Evolutionary conservation across 2,797 vertebrate species (phyloP), one percentile per base, ranked within the genome.

Genomic region (Sebastes reedi): DNA sequence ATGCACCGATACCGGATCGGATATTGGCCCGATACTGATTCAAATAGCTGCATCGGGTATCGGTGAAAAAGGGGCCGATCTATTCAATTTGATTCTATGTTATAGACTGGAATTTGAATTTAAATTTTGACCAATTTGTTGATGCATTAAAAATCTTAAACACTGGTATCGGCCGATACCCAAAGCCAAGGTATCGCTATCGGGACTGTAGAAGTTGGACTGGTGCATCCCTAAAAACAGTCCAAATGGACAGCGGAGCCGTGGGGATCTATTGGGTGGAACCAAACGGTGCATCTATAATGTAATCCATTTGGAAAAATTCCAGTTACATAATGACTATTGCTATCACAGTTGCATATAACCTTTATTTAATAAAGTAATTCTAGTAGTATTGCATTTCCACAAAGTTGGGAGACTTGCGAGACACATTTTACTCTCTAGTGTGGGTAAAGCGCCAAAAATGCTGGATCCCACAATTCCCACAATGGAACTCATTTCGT

Each of bases 121-220:
- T 0, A 46, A 46, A 16, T 50, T 20, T 50, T 50, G 42, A 50
- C 42, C 42, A 50, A 50, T 50, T 50, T 50, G 18, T 50, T 50
- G 42, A 1, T 50, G 42, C 42, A 50, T 46, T 46, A 18, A 46
- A 46, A 36, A 39, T 1, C 42, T 50, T 50, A 18, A 50, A 50
- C 42, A 20, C 1, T 20, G 0, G 42, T 20, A 50, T 8, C 0
- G 42, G 42, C 42, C 0, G 42, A 2, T 50, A 18, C 42, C 1
- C 2, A 50, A 50, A 50, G 42, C 7, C 42, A 0, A 50, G 42
- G 18, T 50, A 18, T 50, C 16, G 7, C 7, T 46, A 46, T 46
- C 6, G 3, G 16, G 0, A 50, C 42, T 18, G 16, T 0, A 18
- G 42, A 50, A 50, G 42, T 50, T 3, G 42, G 18, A 50, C 1